Base-by-base conservation (phyloP, 2,113 vertebrate genomes). In the Gambusia holbrooki region DNA sequence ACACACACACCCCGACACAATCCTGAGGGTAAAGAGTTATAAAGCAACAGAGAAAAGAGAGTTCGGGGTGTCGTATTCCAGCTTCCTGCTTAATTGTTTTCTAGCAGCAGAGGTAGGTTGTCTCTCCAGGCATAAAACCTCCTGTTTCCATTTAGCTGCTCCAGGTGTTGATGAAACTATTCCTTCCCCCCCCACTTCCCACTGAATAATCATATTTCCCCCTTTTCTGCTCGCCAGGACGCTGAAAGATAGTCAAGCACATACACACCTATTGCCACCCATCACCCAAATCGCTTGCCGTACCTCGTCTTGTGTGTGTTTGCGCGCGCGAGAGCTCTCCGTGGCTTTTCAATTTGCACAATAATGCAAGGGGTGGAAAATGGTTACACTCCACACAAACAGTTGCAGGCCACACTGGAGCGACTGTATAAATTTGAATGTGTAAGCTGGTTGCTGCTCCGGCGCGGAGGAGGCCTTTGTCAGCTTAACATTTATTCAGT, bases 101-200 rank as follows among this genome's bases (percentile, higher is more conserved):
- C 90, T 93, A 91, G 90, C 92, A 89, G 79, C 77, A 81, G 86
- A 77, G 71, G 74, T 76, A 89, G 86, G 86, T 87, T 87, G 82
- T 80, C 84, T 88, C 88, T 88, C 85, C 71, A 76, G 67, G 84
- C 90, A 92, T 90, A 92, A 48, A 93, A 92, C 90, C 88, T 88
- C 74, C 87, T 90, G 83, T 92, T 92, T 93, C 90, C 90, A 92
- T 87, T 88, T 85, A 89, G 86, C 84, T 86, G 88, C 88, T 93
- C 83, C 92, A 93, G 92, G 93, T 93, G 93, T 90, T 91, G 91
- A 93, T 93, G 89, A 94, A 92, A 92, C 88, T 89, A 92, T 91
- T 89, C 89, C 88, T 82, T 13, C 35, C 35, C 35, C 10, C 10
- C 33, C 10, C 27, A 27, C 27, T 10, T 37, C 35, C 84, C 61